Percentiles rank a stretch among this genome's conserved stretches.
phyloP scores from a whole-genome alignment of 2,888 invertebrate species.

The Nemapogon koenigi region DNA sequence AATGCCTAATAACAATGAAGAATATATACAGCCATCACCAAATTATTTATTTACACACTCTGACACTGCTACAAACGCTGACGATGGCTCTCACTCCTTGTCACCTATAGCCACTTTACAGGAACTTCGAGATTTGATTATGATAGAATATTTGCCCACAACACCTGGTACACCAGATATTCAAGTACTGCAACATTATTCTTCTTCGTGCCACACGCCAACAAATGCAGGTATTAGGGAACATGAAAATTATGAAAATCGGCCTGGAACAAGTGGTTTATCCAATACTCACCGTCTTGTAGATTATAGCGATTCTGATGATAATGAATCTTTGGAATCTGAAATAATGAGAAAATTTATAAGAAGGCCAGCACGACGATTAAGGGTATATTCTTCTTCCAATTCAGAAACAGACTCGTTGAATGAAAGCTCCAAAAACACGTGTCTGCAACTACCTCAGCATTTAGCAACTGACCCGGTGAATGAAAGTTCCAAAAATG shows the following conservation, averaged over 20 bases:
- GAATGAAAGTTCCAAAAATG: no score
- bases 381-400: conserved; percentile 9
- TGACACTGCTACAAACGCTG: neutral
- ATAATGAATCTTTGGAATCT: conserved; percentile 3
- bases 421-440: neutral
- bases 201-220: conserved; percentile 3
- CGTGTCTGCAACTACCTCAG: no score
- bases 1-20: neutral
- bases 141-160: conserved; percentile 2
- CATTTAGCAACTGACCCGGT: no score
- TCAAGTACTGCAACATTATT: conserved; percentile 4
- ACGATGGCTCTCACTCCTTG: neutral
- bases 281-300: neutral
- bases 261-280: conserved; percentile 9
- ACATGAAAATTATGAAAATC: conserved; percentile 1
- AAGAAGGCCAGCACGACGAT: neutral
- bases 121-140: neutral
- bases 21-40: neutral
- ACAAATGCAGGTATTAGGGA: conserved; percentile 5
- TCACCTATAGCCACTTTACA: neutral
- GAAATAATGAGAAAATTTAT: conserved; percentile 5
- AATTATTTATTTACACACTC: neutral
- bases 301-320: conserved; percentile 3
- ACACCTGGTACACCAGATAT: conserved; percentile 10
- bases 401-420: neutral